Conservation (phyloP, 2,888 invertebrate species). For the Arge pagana region DNA sequence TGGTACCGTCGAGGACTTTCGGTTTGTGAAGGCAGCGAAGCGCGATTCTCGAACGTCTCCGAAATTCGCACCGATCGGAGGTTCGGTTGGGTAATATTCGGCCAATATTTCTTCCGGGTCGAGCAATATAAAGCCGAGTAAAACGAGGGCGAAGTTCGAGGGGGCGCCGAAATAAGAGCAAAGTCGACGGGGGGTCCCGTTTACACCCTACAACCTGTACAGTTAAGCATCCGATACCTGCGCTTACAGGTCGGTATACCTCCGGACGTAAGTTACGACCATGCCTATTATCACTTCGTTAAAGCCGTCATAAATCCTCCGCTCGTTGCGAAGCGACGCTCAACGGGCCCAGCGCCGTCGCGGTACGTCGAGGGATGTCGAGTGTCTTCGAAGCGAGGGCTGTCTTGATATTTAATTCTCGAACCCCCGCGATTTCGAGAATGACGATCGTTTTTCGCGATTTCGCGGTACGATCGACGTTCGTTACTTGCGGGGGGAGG, state of each 20-base stretch:
- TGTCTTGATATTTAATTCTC: too few species aligned
- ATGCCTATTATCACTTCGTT: slow-evolving; percentile 55
- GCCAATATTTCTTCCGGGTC: slow-evolving; percentile 31
- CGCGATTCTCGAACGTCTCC: slow-evolving; percentile 18
- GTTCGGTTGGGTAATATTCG: slow-evolving; percentile 24
- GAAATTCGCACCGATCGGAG: slow-evolving; percentile 22
- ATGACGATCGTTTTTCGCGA: too few species aligned
- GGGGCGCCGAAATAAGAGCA: slow-evolving; percentile 47
- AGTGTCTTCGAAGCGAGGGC: too few species aligned
- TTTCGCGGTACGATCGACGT: too few species aligned
- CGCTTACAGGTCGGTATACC: slow-evolving; percentile 16
- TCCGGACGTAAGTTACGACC: slow-evolving; percentile 45
- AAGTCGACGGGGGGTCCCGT: slow-evolving; percentile 38
- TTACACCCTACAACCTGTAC: slow-evolving; percentile 42
- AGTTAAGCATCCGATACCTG: slow-evolving; percentile 38
- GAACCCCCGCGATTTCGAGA: too few species aligned
- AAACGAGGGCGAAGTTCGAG: slow-evolving; percentile 37
- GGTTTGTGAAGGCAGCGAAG: slow-evolving; percentile 9
- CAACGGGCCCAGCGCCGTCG: too few species aligned
- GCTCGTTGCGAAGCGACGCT: slow-evolving; percentile 46
- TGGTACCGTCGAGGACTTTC: slow-evolving; percentile 30
- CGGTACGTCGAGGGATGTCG: too few species aligned
- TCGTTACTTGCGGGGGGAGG: too few species aligned
- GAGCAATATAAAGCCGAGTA: slow-evolving; percentile 34
- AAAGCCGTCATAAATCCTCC: slow-evolving; percentile 51